Evolutionary conservation across 2,797 vertebrate species (phyloP).

Genomic region (Xenentodon cancila): DNA sequence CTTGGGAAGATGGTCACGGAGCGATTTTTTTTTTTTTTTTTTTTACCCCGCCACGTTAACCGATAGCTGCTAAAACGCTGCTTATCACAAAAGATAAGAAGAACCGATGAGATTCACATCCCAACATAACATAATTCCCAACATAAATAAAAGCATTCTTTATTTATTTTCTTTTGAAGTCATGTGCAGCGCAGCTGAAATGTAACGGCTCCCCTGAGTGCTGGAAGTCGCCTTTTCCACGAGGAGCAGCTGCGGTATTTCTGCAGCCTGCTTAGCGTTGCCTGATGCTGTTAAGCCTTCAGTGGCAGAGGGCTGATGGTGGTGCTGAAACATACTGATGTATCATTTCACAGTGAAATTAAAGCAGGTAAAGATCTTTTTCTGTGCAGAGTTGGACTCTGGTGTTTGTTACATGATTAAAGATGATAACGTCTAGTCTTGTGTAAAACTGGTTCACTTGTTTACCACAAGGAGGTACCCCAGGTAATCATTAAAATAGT

Average conservation of each 20-base stretch:
- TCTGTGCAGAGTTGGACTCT: too few relatives aligned
- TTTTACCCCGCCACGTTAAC: slow-evolving; percentile 59
- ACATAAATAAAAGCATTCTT: slow-evolving; percentile 71
- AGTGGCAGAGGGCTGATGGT: slow-evolving; percentile 49
- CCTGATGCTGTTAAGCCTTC: slow-evolving; percentile 52
- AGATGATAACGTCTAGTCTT: too few relatives aligned
- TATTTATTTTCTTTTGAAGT: slow-evolving; percentile 42
- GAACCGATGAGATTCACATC: slow-evolving; percentile 56
- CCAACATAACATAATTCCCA: slow-evolving; percentile 62
- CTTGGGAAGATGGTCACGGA: slow-evolving; percentile 71
- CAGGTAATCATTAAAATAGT: too few relatives aligned
- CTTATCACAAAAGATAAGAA: slow-evolving; percentile 31
- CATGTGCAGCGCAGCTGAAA: slow-evolving; percentile 69
- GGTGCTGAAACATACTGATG: slow-evolving; percentile 18
- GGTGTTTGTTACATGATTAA: too few relatives aligned
- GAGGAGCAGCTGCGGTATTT: slow-evolving; percentile 54
- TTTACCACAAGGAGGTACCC: too few relatives aligned
- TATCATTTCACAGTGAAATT: slow-evolving; percentile 26
- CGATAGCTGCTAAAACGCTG: slow-evolving; percentile 63
- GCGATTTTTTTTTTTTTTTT: slow-evolving; percentile 63
- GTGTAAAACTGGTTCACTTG: too few relatives aligned
- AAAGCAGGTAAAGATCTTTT: background rate
- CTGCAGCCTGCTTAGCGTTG: slow-evolving; percentile 39
- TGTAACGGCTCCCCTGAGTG: slow-evolving; percentile 68
- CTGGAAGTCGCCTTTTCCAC: slow-evolving; percentile 67